Evolutionary conservation across 2,113 vertebrate species (phyloP).

Genomic region (Pogona vitticeps): DNA sequence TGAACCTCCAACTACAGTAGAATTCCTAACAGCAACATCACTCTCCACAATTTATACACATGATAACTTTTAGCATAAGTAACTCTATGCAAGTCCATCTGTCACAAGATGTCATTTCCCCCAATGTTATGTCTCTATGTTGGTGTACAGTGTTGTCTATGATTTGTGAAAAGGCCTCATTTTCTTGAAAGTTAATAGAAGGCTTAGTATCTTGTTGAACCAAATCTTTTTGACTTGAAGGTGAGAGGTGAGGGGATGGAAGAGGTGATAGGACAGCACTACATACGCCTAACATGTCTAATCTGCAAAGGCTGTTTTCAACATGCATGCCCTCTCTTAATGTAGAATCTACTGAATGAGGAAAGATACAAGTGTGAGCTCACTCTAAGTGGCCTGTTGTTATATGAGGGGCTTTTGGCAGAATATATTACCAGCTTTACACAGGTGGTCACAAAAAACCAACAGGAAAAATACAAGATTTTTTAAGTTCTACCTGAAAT

Average conservation of each 20-base stretch:
- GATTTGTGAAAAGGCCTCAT: slow-evolving; percentile 11
- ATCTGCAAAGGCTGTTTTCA: background rate
- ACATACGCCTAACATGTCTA: background rate
- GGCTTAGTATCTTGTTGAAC: background rate
- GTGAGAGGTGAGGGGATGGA: background rate
- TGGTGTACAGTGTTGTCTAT: background rate
- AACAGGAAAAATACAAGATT: background rate
- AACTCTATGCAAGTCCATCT: background rate
- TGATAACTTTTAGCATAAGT: too few relatives aligned
- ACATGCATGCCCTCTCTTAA: background rate
- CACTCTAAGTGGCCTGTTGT: background rate
- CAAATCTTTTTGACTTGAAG: too few relatives aligned
- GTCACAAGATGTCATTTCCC: background rate
- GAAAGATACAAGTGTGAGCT: background rate
- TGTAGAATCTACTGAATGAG: background rate
- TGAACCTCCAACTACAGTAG: background rate
- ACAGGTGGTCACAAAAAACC: background rate
- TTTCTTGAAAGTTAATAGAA: slow-evolving; percentile 4
- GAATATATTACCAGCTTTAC: background rate
- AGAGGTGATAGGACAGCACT: background rate
- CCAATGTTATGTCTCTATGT: background rate
- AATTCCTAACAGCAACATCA: background rate
- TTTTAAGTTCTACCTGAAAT: background rate
- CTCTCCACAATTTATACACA: background rate
- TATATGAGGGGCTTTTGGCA: background rate